Conservation (phyloP, 64 coral and sea anemone genomes). For the Pocillopora damicornis region DNA sequence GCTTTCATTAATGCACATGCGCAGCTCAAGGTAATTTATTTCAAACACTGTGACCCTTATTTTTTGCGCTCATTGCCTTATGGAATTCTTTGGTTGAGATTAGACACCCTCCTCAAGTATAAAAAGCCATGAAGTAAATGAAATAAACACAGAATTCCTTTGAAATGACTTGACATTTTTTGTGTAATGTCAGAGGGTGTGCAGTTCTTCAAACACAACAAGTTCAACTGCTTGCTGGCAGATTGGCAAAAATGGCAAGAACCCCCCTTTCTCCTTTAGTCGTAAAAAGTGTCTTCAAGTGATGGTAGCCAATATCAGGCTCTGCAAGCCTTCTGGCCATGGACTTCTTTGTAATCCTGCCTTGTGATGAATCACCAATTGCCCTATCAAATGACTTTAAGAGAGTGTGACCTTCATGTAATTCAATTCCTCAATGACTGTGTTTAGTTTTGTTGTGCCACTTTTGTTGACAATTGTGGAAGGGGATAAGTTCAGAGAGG, state of each 20-base stretch:
- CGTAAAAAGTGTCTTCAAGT: too few relatives aligned
- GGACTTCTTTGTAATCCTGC: background rate
- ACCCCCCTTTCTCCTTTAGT: too few relatives aligned
- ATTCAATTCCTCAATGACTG: background rate
- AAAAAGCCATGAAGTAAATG: background rate
- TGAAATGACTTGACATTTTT: slow-evolving; percentile 10
- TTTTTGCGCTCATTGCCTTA: background rate
- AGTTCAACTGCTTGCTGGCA: background rate
- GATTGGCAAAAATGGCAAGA: background rate
- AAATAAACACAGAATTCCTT: background rate
- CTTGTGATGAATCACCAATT: too few relatives aligned
- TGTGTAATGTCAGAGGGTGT: slow-evolving; percentile 3
- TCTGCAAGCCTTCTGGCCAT: slow-evolving; percentile 8
- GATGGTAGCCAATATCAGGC: background rate
- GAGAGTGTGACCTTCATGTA: slow-evolving; percentile 23
- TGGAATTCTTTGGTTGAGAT: background rate
- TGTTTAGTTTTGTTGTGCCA: background rate
- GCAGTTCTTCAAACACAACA: background rate
- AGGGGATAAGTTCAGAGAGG: background rate
- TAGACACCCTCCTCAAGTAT: background rate
- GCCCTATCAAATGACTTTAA: background rate
- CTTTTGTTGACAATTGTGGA: slow-evolving; percentile 8
- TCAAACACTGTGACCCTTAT: too few relatives aligned
- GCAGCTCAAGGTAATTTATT: too few relatives aligned
- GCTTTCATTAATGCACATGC: too few relatives aligned